These are phyloP conservation scores for Epinotia brunnichana DNA, from an alignment of 2,888 invertebrate genomes.

Conservation along the genomic window DNA sequence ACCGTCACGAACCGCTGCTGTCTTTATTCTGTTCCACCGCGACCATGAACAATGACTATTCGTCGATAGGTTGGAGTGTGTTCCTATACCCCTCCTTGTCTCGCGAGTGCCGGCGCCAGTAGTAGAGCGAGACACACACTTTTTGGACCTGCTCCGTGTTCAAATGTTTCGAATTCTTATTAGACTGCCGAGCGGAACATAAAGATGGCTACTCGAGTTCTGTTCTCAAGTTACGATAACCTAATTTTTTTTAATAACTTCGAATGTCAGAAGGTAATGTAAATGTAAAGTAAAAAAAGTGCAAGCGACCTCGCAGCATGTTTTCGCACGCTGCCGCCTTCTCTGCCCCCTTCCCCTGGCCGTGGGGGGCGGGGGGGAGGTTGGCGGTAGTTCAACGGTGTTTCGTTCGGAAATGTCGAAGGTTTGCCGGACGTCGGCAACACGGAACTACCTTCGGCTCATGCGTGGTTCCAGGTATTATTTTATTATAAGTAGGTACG, in stretches of 20 bases:
- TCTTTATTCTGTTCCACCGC: conserved; percentile 83
- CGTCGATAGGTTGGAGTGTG: conserved; percentile 70
- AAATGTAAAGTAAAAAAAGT: conserved; percentile 76
- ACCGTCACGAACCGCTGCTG: conserved; percentile 82
- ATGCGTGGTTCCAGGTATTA: conserved; percentile 79
- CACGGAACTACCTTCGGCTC: conserved; percentile 79
- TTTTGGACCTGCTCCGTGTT: conserved; percentile 54
- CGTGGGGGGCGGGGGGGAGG: conserved; percentile 36
- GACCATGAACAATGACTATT: conserved; percentile 82
- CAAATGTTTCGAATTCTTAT: conserved; percentile 79
- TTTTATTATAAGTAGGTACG: conserved; percentile 62
- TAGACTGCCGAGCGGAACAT: conserved; percentile 73
- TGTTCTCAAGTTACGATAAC: conserved; percentile 81
- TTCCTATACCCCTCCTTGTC: conserved; percentile 74
- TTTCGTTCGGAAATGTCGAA: conserved; percentile 78
- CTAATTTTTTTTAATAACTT: conserved; percentile 81
- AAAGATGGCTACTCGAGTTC: conserved; percentile 80
- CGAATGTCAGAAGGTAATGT: conserved; percentile 74
- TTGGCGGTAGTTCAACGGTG: conserved; percentile 66
- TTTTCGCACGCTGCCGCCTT: conserved; percentile 64
- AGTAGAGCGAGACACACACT: conserved; percentile 67
- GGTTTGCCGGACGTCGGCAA: conserved; percentile 81
- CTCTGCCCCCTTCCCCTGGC: conserved; percentile 46
- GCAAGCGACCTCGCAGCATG: conserved; percentile 74
- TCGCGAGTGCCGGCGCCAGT: conserved; percentile 49